A percentile compares a stretch with the other conserved stretches of the same genome.
phyloP scores from a whole-genome alignment of 2,113 vertebrate genomes.

The Atractosteus spatula region DNA sequence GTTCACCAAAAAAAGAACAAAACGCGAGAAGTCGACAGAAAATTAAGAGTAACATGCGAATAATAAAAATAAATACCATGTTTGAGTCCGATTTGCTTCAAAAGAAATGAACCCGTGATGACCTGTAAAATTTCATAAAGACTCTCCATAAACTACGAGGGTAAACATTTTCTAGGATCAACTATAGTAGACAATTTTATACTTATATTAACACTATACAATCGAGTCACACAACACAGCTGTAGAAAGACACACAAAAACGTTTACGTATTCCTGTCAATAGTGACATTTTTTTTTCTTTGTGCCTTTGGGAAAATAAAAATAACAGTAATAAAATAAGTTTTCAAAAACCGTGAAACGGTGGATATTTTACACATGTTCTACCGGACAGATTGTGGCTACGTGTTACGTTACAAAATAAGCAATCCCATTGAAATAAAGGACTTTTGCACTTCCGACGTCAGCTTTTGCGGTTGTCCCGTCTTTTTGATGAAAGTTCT shows the following conservation, averaged over 20 bases:
- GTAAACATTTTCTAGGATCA: slow-evolving; percentile 86
- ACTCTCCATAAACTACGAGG: slow-evolving; percentile 89
- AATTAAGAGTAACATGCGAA: slow-evolving; percentile 85
- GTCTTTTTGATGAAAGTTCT: no score
- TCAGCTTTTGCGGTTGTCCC: no score
- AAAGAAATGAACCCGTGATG: slow-evolving; percentile 77
- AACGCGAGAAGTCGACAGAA: slow-evolving; percentile 65
- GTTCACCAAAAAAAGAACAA: slow-evolving; percentile 83
- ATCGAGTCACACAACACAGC: slow-evolving; percentile 96
- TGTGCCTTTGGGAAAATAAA: slow-evolving; percentile 81
- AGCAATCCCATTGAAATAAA: no score
- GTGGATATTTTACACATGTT: background rate
- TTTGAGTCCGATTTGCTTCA: slow-evolving; percentile 75
- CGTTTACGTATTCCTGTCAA: slow-evolving; percentile 82
- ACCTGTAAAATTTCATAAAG: slow-evolving; percentile 81
- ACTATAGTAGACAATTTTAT: slow-evolving; percentile 85
- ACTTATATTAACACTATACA: slow-evolving; percentile 97
- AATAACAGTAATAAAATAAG: slow-evolving; percentile 24
- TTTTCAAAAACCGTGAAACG: background rate
- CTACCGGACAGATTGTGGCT: no score
- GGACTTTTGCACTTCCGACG: no score
- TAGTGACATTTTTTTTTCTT: slow-evolving; percentile 84
- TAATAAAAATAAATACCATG: slow-evolving; percentile 89
- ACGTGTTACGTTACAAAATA: no score
- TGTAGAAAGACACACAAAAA: slow-evolving; percentile 95